Evolutionary conservation across 1,140 invertebrate species (phyloP).

Genomic region (Drosophila burlai): DNA sequence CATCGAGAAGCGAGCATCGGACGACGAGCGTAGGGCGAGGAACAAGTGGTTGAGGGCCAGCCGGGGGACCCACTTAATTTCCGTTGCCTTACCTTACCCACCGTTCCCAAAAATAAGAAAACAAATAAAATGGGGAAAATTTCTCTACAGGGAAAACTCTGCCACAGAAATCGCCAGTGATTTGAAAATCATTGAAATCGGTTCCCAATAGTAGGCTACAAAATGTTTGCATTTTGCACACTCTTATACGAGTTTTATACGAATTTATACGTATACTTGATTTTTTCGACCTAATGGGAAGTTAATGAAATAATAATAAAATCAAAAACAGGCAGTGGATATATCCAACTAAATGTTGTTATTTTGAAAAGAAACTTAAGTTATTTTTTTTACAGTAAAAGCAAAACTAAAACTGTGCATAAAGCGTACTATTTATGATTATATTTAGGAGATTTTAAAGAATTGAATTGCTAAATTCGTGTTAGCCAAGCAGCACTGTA

Average conservation of each 20-base stretch:
- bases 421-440: too few relatives aligned
- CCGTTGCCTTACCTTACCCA: slow-evolving; percentile 62
- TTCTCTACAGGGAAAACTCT: slow-evolving; percentile 20
- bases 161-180: too few relatives aligned
- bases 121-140: slow-evolving; percentile 21
- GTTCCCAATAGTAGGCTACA: background rate
- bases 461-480: background rate
- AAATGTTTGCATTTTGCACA: background rate
- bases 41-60: slow-evolving; percentile 72
- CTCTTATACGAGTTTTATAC: too few relatives aligned
- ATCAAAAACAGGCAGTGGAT: too few relatives aligned
- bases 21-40: slow-evolving; percentile 10
- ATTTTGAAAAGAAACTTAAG: too few relatives aligned
- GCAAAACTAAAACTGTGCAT: too few relatives aligned
- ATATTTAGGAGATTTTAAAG: too few relatives aligned
- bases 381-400: too few relatives aligned
- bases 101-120: slow-evolving; percentile 48
- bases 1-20: slow-evolving; percentile 11
- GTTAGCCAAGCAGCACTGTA: slow-evolving; percentile 32
- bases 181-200: background rate
- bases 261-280: too few relatives aligned
- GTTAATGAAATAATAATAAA: too few relatives aligned
- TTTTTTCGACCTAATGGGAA: too few relatives aligned
- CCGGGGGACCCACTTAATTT: slow-evolving; percentile 76
- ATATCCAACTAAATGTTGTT: too few relatives aligned